Evolutionary conservation across 2,888 invertebrate species (phyloP).

Genomic region (Nematopogon swammerdamellus): DNA sequence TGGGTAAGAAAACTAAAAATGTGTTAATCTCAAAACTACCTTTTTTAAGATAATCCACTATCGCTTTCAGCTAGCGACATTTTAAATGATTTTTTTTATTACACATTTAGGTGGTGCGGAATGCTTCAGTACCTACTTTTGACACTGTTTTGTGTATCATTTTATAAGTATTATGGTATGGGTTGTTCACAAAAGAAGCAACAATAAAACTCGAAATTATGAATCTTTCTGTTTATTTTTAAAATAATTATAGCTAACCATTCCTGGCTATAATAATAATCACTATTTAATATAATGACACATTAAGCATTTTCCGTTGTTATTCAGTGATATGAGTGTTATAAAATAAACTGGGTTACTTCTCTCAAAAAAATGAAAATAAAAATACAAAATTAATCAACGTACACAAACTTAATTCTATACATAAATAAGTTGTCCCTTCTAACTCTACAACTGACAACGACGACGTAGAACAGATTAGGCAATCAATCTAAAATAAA

Average conservation of each 20-base stretch:
- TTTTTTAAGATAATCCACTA: no score
- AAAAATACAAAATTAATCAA: background rate
- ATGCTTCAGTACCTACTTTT: no score
- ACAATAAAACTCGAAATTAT: constrained; percentile 29
- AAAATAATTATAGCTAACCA: constrained; percentile 60
- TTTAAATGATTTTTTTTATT: no score
- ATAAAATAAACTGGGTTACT: constrained; percentile 40
- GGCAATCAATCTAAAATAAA: constrained; percentile 13
- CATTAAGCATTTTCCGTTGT: constrained; percentile 54
- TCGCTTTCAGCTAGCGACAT: no score
- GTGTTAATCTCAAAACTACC: no score
- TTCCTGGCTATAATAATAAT: constrained; percentile 53
- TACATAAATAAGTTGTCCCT: constrained; percentile 4
- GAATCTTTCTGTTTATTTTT: constrained; percentile 56
- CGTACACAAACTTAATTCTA: constrained; percentile 4
- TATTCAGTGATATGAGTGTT: constrained; percentile 29
- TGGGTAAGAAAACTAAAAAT: no score
- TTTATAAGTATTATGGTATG: no score
- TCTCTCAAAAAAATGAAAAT: constrained; percentile 34
- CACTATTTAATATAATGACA: constrained; percentile 52
- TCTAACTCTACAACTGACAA: constrained; percentile 12
- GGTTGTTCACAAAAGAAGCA: no score
- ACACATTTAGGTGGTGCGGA: no score
- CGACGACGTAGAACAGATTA: constrained; percentile 7
- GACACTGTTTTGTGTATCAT: no score